phyloP scores from a whole-genome alignment of 2,888 invertebrate species.

The Athetis lepigone region DNA sequence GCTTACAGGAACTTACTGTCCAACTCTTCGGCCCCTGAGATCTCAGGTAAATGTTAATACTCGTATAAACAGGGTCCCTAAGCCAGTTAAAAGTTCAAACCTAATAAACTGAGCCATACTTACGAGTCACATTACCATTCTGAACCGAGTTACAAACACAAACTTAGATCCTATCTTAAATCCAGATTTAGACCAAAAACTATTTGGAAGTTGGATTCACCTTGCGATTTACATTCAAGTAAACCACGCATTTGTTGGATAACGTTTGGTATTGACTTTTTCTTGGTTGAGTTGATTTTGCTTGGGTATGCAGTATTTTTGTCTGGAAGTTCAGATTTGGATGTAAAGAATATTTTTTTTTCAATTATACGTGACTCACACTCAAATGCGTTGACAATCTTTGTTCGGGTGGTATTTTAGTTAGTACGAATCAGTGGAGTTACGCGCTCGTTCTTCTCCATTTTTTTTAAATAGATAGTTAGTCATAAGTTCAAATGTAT shows the following conservation, averaged over 20 bases:
- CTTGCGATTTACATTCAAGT: constrained; percentile 28
- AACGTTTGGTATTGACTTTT: constrained; percentile 2
- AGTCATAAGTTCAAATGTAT: too few species aligned
- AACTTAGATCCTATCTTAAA: constrained; percentile 53
- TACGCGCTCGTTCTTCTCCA: too few species aligned
- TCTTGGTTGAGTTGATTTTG: not conserved
- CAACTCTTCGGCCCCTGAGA: constrained; percentile 9
- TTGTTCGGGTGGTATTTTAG: too few species aligned
- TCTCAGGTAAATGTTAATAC: constrained; percentile 1
- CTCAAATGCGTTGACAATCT: too few species aligned
- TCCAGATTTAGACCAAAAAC: constrained; percentile 54
- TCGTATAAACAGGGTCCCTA: constrained; percentile 26
- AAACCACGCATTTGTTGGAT: constrained; percentile 17
- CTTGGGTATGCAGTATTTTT: too few species aligned
- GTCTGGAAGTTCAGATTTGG: too few species aligned
- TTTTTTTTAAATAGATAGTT: too few species aligned
- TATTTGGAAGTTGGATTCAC: constrained; percentile 45
- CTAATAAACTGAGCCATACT: constrained; percentile 48
- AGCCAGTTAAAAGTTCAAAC: constrained; percentile 49
- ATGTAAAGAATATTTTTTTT: too few species aligned
- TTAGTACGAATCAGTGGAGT: too few species aligned
- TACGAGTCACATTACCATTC: constrained; percentile 50
- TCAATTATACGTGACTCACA: too few species aligned
- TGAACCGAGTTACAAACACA: constrained; percentile 42
- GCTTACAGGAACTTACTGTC: not conserved